These are phyloP conservation scores for Paedocypris micromegethes DNA, from an alignment of 2,797 vertebrate species.

Conservation along the genomic window DNA sequence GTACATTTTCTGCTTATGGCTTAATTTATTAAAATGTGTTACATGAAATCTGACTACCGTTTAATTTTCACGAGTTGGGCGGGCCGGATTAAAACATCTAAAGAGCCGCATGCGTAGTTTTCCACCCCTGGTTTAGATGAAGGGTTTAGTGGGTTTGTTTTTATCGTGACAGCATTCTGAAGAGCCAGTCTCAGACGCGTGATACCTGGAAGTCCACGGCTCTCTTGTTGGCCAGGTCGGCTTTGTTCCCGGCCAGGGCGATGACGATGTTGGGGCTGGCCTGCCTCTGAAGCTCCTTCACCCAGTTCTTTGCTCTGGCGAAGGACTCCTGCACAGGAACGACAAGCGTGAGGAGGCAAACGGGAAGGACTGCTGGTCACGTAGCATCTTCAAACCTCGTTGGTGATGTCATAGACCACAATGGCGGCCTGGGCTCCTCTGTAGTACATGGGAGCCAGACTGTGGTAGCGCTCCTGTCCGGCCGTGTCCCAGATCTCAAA, in stretches of 20 bases:
- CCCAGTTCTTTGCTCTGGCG: constrained; percentile 97
- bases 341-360: background rate
- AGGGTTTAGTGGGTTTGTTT: background rate
- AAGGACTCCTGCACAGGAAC: constrained; percentile 84
- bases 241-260: constrained; percentile 97
- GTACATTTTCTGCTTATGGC: no score
- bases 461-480: constrained; percentile 97
- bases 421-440: constrained; percentile 97
- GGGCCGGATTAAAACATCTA: no score
- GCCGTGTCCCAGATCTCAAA: constrained; percentile 99
- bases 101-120: no score
- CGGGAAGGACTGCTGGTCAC: background rate
- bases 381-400: constrained; percentile 75
- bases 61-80: no score
- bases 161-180: no score
- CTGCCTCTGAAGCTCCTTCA: constrained; percentile 98
- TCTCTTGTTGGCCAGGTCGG: constrained; percentile 95
- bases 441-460: constrained; percentile 98
- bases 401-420: constrained; percentile 97
- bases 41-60: no score
- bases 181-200: no score
- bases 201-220: constrained; percentile 94
- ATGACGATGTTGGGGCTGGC: constrained; percentile 98
- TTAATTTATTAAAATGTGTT: no score
- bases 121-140: background rate